Conservation (phyloP, 2,113 vertebrate genomes). For the Hippocampus zosterae region DNA sequence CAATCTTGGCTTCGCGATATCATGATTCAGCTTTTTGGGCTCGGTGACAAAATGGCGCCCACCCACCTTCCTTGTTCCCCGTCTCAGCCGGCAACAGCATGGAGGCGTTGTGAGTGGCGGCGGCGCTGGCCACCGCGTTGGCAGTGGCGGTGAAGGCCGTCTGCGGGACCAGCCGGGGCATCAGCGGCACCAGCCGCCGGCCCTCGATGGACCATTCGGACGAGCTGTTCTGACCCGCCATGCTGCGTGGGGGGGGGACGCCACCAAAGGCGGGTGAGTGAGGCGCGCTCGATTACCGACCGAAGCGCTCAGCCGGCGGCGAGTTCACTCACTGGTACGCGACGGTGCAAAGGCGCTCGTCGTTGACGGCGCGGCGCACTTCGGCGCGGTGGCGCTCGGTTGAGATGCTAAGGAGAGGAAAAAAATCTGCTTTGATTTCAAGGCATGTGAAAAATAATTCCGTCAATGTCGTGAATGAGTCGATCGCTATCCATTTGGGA, state of each 20-base stretch:
- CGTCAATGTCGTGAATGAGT: too few relatives aligned
- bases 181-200: conserved; percentile 89
- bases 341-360: conserved; percentile 95
- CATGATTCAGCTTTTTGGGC: too few relatives aligned
- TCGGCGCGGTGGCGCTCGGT: conserved; percentile 96
- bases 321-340: conserved; percentile 89
- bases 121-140: conserved; percentile 88
- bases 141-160: conserved; percentile 94
- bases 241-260: conserved; percentile 71
- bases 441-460: too few relatives aligned
- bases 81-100: conserved; percentile 90
- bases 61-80: conserved; percentile 93
- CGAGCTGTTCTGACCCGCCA: conserved; percentile 97
- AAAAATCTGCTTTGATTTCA: too few relatives aligned
- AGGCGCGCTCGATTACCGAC: neutral
- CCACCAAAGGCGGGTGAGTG: conserved; percentile 23
- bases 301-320: fast-evolving
- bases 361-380: conserved; percentile 95
- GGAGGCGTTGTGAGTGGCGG: conserved; percentile 88
- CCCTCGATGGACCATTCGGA: conserved; percentile 98
- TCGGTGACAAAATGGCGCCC: neutral
- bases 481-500: too few relatives aligned
- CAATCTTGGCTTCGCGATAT: too few relatives aligned
- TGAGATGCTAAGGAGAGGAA: conserved; percentile 80
- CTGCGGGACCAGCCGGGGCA: conserved; percentile 95